These are phyloP conservation scores for Aleiodes alternator DNA, from an alignment of 2,888 invertebrate genomes.

Conservation along the genomic window DNA sequence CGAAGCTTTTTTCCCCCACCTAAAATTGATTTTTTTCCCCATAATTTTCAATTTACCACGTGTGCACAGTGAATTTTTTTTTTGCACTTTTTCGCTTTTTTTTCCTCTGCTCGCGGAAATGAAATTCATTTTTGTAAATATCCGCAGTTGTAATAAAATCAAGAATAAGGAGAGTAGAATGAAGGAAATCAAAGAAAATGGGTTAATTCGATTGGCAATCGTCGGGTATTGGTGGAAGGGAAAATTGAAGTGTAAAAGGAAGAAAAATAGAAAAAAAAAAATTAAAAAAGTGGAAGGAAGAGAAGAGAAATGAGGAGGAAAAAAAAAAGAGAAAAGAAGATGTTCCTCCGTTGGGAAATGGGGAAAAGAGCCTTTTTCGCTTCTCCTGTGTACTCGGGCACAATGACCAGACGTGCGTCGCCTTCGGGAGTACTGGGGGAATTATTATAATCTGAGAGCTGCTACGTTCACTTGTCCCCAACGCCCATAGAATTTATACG, in stretches of 20 bases:
- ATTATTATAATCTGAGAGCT: conserved; percentile 48
- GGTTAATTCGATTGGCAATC: conserved; percentile 34
- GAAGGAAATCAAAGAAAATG: background rate
- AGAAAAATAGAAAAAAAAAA: background rate
- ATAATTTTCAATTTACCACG: too few relatives aligned
- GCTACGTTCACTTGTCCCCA: conserved; percentile 25
- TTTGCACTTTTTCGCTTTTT: too few relatives aligned
- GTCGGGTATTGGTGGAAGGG: conserved; percentile 8
- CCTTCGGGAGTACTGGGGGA: conserved; percentile 46
- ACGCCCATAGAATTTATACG: conserved; percentile 57
- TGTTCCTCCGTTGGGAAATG: background rate
- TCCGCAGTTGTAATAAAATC: conserved; percentile 27
- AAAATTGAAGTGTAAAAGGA: conserved; percentile 15
- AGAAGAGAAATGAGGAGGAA: background rate
- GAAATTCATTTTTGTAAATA: conserved; percentile 29
- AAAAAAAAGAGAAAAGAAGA: conserved; percentile 12
- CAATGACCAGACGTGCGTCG: conserved; percentile 54
- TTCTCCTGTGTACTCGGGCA: conserved; percentile 28
- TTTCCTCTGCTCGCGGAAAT: background rate
- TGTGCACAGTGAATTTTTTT: too few relatives aligned
- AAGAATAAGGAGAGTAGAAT: background rate
- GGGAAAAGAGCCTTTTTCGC: conserved; percentile 6
- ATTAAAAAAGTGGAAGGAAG: background rate
- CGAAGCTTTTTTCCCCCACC: conserved; percentile 20
- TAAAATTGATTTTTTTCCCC: background rate